Conservation (phyloP, 2,113 vertebrate species). For the Festucalex cinctus region DNA sequence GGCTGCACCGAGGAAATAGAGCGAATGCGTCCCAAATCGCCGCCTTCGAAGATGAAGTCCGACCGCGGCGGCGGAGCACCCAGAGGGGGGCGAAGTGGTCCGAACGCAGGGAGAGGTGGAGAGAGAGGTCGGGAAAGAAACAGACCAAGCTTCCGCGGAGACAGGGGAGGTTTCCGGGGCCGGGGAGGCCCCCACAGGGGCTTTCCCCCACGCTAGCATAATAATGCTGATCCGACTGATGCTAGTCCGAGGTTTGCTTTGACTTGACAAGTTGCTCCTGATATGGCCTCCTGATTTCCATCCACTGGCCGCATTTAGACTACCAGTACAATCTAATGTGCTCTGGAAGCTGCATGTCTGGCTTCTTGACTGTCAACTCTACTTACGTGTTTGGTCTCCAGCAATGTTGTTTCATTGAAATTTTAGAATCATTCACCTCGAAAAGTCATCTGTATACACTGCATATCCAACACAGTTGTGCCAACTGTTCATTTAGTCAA, state of each 20-base stretch:
- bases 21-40: constrained; percentile 92
- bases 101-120: constrained; percentile 82
- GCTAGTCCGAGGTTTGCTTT: neutral
- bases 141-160: constrained; percentile 90
- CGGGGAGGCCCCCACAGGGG: constrained; percentile 89
- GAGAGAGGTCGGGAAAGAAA: constrained; percentile 91
- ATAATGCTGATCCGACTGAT: neutral
- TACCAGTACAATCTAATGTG: neutral
- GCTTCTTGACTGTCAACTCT: neutral
- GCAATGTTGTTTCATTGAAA: neutral
- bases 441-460: neutral
- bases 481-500: neutral
- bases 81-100: constrained; percentile 86
- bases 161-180: constrained; percentile 89
- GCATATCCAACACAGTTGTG: neutral
- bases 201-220: constrained; percentile 82
- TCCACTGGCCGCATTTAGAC: neutral
- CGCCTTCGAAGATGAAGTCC: constrained; percentile 85
- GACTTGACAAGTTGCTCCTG: neutral
- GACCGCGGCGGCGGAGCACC: constrained; percentile 88
- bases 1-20: constrained; percentile 97
- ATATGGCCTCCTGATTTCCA: neutral
- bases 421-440: neutral
- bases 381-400: neutral
- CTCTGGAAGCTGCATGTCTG: neutral